Evolutionary conservation across 2,797 vertebrate genomes (phyloP).

Genomic region (Pristis pectinata): DNA sequence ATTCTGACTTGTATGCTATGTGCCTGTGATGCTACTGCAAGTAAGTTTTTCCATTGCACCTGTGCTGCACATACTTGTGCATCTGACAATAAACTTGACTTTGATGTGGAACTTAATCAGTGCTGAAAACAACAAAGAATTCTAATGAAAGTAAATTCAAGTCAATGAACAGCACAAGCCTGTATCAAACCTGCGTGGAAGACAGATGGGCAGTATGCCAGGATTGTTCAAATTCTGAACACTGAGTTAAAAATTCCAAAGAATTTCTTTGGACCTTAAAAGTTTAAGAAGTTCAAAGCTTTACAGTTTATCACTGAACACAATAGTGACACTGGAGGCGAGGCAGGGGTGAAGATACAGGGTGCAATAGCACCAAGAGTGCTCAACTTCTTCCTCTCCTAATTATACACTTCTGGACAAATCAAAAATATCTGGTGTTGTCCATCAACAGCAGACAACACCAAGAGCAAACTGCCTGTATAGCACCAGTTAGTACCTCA

Average conservation of each 20-base stretch:
- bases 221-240: too few species aligned
- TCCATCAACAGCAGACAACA: not conserved
- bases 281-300: not conserved
- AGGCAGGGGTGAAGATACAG: not conserved
- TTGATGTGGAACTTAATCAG: too few species aligned
- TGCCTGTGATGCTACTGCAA: too few species aligned
- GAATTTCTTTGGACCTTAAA: not conserved
- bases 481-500: conserved; percentile 55
- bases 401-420: not conserved
- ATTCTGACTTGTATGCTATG: too few species aligned
- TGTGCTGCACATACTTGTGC: too few species aligned
- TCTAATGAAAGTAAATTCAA: not conserved
- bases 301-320: not conserved
- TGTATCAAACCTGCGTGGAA: not conserved
- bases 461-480: not conserved
- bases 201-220: not conserved
- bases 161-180: not conserved
- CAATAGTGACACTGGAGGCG: not conserved
- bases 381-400: not conserved
- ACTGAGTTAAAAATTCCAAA: not conserved
- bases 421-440: not conserved
- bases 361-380: too few species aligned
- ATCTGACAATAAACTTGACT: too few species aligned
- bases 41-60: too few species aligned
- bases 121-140: too few species aligned